phyloP scores from a whole-genome alignment of 2,113 vertebrate genomes.

The Phylloscopus trochiloides region DNA sequence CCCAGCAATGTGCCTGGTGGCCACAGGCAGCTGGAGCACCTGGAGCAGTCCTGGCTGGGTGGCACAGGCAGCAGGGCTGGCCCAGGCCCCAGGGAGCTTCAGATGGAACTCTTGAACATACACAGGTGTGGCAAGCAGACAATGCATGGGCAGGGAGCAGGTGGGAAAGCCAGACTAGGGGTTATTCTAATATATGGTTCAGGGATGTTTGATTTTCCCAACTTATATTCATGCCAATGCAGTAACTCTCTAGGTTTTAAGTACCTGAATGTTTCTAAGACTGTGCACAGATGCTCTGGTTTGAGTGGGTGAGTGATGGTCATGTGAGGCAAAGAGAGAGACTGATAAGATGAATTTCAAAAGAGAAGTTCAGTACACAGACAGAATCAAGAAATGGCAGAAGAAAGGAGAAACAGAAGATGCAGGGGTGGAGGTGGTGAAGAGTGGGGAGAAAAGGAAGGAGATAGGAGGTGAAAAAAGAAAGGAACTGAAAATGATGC shows the following conservation, averaged over 20 bases:
- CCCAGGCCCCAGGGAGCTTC: background rate
- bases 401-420: slow-evolving; percentile 65
- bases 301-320: slow-evolving; percentile 45
- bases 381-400: slow-evolving; percentile 23
- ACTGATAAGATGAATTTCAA: slow-evolving; percentile 18
- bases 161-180: background rate
- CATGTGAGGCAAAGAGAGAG: slow-evolving; percentile 43
- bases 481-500: slow-evolving; percentile 47
- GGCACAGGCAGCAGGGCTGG: background rate
- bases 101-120: accelerated
- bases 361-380: slow-evolving; percentile 37
- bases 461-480: slow-evolving; percentile 47
- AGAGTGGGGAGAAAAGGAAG: slow-evolving; percentile 50
- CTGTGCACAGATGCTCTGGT: slow-evolving; percentile 18
- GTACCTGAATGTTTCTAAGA: slow-evolving; percentile 1
- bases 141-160: background rate
- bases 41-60: background rate
- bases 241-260: background rate
- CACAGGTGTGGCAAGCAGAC: background rate
- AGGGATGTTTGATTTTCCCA: background rate
- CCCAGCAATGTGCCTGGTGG: background rate
- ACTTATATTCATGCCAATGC: background rate
- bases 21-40: background rate
- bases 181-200: background rate
- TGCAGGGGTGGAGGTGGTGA: slow-evolving; percentile 64